phyloP scores from a whole-genome alignment of 2,113 vertebrate species.

The Brachyhypopomus occidentalis region DNA sequence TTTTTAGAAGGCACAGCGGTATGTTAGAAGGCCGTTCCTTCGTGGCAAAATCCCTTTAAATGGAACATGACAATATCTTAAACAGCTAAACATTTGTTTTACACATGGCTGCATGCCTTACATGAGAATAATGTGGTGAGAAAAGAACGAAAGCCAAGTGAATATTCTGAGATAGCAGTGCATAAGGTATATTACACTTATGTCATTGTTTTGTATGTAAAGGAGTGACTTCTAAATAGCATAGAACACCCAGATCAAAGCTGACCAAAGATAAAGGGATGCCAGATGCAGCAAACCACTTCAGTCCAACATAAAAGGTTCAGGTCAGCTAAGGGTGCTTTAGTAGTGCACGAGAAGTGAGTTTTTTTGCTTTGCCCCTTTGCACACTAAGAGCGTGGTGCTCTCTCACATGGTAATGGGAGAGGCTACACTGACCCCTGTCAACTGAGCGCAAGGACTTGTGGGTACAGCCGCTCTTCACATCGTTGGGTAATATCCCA shows the following conservation, averaged over 20 bases:
- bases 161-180: background rate
- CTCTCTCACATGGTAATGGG: conserved; percentile 54
- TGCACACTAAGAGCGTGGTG: conserved; percentile 36
- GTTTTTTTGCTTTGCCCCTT: conserved; percentile 35
- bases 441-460: conserved; percentile 22
- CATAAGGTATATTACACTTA: background rate
- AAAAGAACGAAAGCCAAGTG: background rate
- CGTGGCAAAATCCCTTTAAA: background rate
- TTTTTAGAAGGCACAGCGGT: background rate
- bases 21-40: background rate
- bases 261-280: conserved; percentile 21
- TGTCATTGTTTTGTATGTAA: conserved; percentile 9
- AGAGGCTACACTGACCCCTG: conserved; percentile 24
- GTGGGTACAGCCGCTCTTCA: conserved; percentile 19
- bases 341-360: conserved; percentile 20
- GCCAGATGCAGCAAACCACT: conserved; percentile 40
- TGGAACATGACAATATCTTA: background rate
- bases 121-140: background rate
- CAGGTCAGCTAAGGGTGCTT: conserved; percentile 32
- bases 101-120: background rate
- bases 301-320: conserved; percentile 43
- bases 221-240: conserved; percentile 12
- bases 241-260: background rate
- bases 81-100: background rate
- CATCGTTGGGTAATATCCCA: conserved; percentile 29